Conservation (phyloP, 2,113 vertebrate genomes). For the Macaca nemestrina region DNA sequence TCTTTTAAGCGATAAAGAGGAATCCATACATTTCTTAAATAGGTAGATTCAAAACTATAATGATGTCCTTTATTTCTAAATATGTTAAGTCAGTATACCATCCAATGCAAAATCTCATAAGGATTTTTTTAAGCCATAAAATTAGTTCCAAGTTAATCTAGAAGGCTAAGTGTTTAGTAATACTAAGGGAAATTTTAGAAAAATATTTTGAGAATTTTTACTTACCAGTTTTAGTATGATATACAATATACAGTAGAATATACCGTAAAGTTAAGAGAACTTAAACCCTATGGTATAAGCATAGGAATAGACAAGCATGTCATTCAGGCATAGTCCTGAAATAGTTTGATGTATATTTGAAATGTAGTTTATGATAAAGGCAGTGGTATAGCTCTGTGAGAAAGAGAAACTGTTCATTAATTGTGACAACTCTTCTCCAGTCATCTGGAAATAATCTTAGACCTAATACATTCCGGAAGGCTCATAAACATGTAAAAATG, state of each 20-base stretch:
- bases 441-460: conserved; percentile 13
- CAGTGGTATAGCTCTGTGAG: not conserved
- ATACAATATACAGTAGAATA: not conserved
- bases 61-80: conserved; percentile 7
- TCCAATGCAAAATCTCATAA: not conserved
- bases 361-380: conserved; percentile 14
- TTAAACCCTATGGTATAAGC: not conserved
- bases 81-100: not conserved
- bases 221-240: not conserved
- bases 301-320: not conserved
- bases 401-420: not conserved
- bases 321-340: not conserved
- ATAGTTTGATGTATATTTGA: not conserved
- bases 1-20: conserved; percentile 8
- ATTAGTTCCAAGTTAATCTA: not conserved
- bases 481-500: not conserved
- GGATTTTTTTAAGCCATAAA: conserved; percentile 9
- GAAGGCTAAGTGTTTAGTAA: not conserved
- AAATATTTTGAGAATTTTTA: conserved; percentile 17
- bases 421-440: not conserved
- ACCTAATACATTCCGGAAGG: not conserved
- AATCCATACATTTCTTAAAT: conserved; percentile 2
- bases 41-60: not conserved
- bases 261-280: not conserved
- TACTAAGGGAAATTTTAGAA: not conserved